Conservation (phyloP, 2,888 invertebrate genomes). For the Erebia aethiops region DNA sequence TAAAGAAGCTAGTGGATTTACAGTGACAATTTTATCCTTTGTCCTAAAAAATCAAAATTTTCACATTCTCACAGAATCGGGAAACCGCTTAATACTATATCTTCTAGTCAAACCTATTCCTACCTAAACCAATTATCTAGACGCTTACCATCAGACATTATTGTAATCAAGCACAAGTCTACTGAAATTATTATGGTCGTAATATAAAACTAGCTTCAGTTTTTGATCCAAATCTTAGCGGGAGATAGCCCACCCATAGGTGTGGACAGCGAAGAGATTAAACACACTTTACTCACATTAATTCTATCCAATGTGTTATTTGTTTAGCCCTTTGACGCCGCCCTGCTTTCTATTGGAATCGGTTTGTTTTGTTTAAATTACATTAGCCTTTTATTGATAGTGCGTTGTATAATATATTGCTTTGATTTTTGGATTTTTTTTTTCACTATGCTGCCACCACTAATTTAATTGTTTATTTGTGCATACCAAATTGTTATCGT, state of each 20-base stretch:
- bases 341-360: slow-evolving; percentile 40
- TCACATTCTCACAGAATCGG: too few species aligned
- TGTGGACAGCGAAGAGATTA: slow-evolving; percentile 61
- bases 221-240: slow-evolving; percentile 54
- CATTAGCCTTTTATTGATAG: slow-evolving; percentile 1
- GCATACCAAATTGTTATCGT: neutral
- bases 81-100: too few species aligned
- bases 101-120: too few species aligned
- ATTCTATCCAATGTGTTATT: slow-evolving; percentile 66
- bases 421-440: neutral
- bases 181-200: slow-evolving; percentile 42
- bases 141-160: too few species aligned
- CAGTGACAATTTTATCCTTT: too few species aligned
- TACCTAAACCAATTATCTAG: too few species aligned
- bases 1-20: too few species aligned
- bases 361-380: slow-evolving; percentile 20
- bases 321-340: slow-evolving; percentile 59
- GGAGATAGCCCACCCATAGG: slow-evolving; percentile 68
- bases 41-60: too few species aligned
- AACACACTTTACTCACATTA: slow-evolving; percentile 50
- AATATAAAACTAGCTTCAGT: slow-evolving; percentile 53
- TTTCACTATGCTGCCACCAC: neutral
- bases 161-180: too few species aligned
- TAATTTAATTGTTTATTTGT: neutral
- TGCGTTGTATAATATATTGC: slow-evolving; percentile 1